These are phyloP conservation scores for human DNA, from an alignment of 2,113 vertebrate genomes.

Conservation along the genomic window GRCh38 chr15:53978001-53978500, in stretches of 20 bases:
- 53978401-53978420: conserved; percentile 69
- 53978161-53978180: not conserved
- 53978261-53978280: conserved; percentile 29
- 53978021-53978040: not conserved
- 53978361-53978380: conserved; percentile 44
- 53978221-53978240: conserved; percentile 48
- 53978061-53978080: not conserved
- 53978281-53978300: conserved; percentile 73
- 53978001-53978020: not conserved
- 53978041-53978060: not conserved
- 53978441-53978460: conserved; percentile 60
- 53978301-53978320: conserved; percentile 62
- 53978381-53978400: conserved; percentile 64
- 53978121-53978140: not conserved
- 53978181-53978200: conserved; percentile 33
- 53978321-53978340: conserved; percentile 60
- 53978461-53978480: conserved; percentile 76
- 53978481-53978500: conserved; percentile 53
- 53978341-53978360: conserved; percentile 33
- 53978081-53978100: not conserved
- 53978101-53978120: not conserved
- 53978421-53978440: conserved; percentile 78
- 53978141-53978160: conserved; percentile 41
- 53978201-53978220: conserved; percentile 58
- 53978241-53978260: conserved; percentile 17